Conservation (phyloP, 1,140 invertebrate species). For the Drosophila seguyi region DNA sequence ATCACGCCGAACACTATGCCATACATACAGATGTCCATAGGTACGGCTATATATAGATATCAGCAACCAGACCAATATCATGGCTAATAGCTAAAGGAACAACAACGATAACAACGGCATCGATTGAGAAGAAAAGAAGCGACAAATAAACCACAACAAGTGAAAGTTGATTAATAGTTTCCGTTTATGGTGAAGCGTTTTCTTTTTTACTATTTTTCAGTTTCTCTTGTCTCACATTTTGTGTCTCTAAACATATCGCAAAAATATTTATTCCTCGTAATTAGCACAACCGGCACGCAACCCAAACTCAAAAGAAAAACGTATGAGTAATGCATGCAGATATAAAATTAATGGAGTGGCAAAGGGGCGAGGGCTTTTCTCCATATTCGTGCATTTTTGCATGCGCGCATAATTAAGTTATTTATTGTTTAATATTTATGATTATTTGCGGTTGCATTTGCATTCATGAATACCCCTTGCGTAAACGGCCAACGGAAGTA, state of each 20-base stretch:
- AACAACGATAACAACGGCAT: slow-evolving; percentile 17
- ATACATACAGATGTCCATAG: not conserved
- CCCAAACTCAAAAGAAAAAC: slow-evolving; percentile 12
- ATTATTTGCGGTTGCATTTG: slow-evolving; percentile 10
- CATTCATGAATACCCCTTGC: not conserved
- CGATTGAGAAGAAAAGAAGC: slow-evolving; percentile 8
- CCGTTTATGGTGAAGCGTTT: slow-evolving; percentile 65
- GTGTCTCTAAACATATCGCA: slow-evolving; percentile 16
- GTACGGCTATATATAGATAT: not conserved
- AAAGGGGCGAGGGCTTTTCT: not conserved
- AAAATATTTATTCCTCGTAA: slow-evolving; percentile 41
- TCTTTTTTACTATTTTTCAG: slow-evolving; percentile 14
- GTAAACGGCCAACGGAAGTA: not conserved
- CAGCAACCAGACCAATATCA: slow-evolving; percentile 15
- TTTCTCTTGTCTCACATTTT: slow-evolving; percentile 23
- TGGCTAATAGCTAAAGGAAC: slow-evolving; percentile 13
- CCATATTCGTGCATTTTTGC: slow-evolving; percentile 64
- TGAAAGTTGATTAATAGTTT: slow-evolving; percentile 81
- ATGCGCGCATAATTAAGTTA: slow-evolving; percentile 65
- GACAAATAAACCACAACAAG: slow-evolving; percentile 52
- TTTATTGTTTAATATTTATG: slow-evolving; percentile 56
- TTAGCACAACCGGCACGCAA: slow-evolving; percentile 57
- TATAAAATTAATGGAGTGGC: slow-evolving; percentile 1
- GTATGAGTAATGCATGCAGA: slow-evolving; percentile 69
- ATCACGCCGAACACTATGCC: not conserved